Conservation (phyloP, 2,888 invertebrate genomes). For the Cotesia congregata region DNA sequence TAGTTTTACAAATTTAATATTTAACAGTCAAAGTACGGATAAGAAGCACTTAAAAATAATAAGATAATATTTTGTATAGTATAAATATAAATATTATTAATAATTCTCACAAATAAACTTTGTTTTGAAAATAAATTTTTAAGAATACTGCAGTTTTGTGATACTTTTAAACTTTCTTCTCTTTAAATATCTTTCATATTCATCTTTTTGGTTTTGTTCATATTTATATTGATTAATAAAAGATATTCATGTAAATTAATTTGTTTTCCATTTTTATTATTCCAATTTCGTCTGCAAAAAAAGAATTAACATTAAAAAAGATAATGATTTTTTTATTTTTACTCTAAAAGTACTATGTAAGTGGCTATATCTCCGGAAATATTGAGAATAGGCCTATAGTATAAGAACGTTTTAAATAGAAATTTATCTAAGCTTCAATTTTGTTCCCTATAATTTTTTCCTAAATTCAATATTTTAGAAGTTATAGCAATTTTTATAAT, state of each 20-base stretch:
- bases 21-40: background rate
- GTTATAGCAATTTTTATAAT: no score
- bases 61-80: background rate
- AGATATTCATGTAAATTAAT: slow-evolving; percentile 1
- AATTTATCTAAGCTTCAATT: no score
- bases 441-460: no score
- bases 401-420: no score
- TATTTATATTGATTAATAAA: background rate
- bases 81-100: background rate
- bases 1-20: background rate
- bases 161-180: background rate
- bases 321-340: no score
- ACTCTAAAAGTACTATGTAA: no score
- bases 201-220: background rate
- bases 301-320: no score
- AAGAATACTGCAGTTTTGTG: background rate
- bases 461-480: no score
- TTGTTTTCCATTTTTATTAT: background rate
- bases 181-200: background rate
- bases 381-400: no score
- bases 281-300: no score
- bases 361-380: no score
- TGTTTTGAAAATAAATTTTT: background rate
- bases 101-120: background rate
- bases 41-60: background rate